Conservation (phyloP, 1,140 invertebrate species). For the Diorhabda sublineata region DNA sequence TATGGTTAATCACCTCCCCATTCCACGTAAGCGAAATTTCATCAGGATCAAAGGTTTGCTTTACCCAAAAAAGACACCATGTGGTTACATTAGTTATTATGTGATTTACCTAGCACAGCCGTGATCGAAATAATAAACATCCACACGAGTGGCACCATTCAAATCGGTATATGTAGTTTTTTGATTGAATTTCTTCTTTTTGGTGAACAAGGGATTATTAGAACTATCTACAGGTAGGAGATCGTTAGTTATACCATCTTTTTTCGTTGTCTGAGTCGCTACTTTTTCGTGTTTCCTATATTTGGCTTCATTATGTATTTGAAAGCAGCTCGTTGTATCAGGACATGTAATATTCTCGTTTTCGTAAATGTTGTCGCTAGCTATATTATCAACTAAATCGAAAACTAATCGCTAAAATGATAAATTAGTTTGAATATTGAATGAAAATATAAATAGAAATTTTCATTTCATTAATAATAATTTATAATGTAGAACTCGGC, state of each 20-base stretch:
- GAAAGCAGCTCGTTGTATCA: slow-evolving; percentile 24
- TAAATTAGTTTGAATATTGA: too few species aligned
- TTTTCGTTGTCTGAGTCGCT: neutral
- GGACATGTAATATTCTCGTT: neutral
- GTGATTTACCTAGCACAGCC: slow-evolving; percentile 54
- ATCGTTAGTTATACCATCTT: neutral
- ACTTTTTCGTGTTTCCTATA: neutral
- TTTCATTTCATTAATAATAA: too few species aligned
- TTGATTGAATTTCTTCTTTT: slow-evolving; percentile 10
- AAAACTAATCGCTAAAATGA: slow-evolving; percentile 36
- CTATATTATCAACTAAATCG: slow-evolving; percentile 37
- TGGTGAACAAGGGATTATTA: neutral
- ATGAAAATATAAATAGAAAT: too few species aligned
- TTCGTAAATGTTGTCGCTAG: slow-evolving; percentile 1
- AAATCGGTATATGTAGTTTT: slow-evolving; percentile 27
- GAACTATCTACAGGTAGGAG: neutral
- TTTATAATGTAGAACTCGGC: too few species aligned
- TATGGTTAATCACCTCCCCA: too few species aligned
- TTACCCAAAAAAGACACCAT: neutral
- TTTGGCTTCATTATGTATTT: slow-evolving; percentile 26
- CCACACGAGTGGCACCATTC: slow-evolving; percentile 48
- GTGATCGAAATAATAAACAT: slow-evolving; percentile 66
- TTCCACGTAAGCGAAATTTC: too few species aligned
- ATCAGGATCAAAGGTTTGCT: neutral
- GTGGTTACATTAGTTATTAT: neutral